phyloP scores from a whole-genome alignment of 2,113 vertebrate species.

The Macroglossus sobrinus region DNA sequence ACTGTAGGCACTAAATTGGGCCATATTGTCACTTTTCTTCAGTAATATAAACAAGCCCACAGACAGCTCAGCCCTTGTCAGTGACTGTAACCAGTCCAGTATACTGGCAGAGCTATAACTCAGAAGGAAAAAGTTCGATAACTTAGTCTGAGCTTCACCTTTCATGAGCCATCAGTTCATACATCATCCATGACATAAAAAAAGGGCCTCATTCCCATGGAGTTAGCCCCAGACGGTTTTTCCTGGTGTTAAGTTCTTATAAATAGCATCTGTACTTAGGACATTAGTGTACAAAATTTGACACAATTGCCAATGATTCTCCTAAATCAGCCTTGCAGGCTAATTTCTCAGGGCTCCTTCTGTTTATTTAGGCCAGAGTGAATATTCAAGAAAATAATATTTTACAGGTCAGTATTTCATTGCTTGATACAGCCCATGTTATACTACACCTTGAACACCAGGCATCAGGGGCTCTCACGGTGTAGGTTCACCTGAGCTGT shows the following conservation, averaged over 20 bases:
- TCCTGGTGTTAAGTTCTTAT: slow-evolving; percentile 72
- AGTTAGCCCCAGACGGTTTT: slow-evolving; percentile 54
- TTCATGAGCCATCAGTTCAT: slow-evolving; percentile 78
- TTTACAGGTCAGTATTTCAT: slow-evolving; percentile 59
- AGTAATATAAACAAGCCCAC: slow-evolving; percentile 73
- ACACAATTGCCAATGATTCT: slow-evolving; percentile 58
- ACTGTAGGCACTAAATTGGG: slow-evolving; percentile 69
- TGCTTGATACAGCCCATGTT: slow-evolving; percentile 15
- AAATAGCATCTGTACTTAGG: slow-evolving; percentile 71
- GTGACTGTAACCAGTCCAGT: slow-evolving; percentile 70
- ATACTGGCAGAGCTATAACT: slow-evolving; percentile 67
- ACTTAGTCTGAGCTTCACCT: slow-evolving; percentile 75
- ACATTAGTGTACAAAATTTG: slow-evolving; percentile 72
- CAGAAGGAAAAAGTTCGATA: slow-evolving; percentile 70
- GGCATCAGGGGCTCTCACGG: background rate
- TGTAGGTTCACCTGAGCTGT: background rate
- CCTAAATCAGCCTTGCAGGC: slow-evolving; percentile 62
- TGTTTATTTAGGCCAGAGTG: slow-evolving; percentile 63
- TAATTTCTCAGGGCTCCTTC: slow-evolving; percentile 49
- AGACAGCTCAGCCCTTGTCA: slow-evolving; percentile 59
- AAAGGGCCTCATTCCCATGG: slow-evolving; percentile 71
- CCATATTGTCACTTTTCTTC: slow-evolving; percentile 68
- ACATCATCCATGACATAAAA: slow-evolving; percentile 71
- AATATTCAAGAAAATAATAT: slow-evolving; percentile 57
- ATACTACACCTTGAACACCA: background rate